Evolutionary conservation across 2,113 vertebrate genomes (phyloP).

Genomic region (Rhea pennata): DNA sequence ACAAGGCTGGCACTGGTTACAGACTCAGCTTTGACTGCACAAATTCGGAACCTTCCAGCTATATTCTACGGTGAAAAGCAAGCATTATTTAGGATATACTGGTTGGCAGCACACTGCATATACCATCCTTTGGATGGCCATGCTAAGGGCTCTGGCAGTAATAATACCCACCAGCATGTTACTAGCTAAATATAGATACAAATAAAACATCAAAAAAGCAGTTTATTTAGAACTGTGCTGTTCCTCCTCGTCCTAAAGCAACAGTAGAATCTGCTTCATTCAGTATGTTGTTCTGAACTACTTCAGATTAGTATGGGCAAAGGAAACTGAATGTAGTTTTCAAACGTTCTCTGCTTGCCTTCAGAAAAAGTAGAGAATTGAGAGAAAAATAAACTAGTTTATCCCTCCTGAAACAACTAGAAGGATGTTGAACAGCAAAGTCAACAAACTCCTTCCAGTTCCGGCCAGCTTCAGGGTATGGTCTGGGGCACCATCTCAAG

Average conservation of each 20-base stretch:
- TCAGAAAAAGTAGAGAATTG: not conserved
- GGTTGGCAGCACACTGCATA: too few species aligned
- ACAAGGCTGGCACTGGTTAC: too few species aligned
- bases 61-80: too few species aligned
- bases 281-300: not conserved
- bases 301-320: accelerated
- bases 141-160: too few species aligned
- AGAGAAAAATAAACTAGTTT: not conserved
- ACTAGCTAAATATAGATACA: not conserved
- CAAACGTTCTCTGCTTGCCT: not conserved
- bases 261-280: not conserved
- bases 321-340: not conserved
- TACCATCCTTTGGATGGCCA: too few species aligned
- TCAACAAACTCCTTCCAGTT: not conserved
- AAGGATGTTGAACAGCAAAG: not conserved
- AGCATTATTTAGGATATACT: too few species aligned
- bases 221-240: not conserved
- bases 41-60: too few species aligned
- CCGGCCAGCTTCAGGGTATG: too few species aligned
- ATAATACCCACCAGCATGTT: not conserved
- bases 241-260: not conserved
- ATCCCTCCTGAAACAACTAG: not conserved
- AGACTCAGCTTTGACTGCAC: too few species aligned
- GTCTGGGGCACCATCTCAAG: not conserved
- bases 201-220: too few species aligned